Evolutionary conservation across 2,113 vertebrate species (phyloP).

Genomic region (Apteryx owenii): DNA sequence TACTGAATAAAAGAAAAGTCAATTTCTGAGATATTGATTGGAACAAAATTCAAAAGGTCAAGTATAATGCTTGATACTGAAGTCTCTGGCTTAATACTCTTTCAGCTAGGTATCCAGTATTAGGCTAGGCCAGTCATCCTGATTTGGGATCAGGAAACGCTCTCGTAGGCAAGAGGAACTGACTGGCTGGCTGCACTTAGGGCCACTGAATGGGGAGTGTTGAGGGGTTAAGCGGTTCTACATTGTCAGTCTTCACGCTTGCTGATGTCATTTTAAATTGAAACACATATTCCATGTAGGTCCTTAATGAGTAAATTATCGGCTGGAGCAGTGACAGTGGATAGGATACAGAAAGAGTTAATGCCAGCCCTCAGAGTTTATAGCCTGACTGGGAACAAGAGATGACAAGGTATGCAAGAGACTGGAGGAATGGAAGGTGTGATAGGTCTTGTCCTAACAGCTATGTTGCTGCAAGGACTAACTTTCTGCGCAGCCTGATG

Average conservation of each 20-base stretch:
- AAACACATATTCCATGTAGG: not conserved
- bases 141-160: not conserved
- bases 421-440: not conserved
- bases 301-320: not conserved
- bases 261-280: not conserved
- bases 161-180: not conserved
- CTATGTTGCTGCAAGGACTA: not conserved
- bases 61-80: not conserved
- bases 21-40: slow-evolving; percentile 19
- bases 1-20: slow-evolving; percentile 22
- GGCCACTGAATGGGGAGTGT: not conserved
- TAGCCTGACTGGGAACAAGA: not conserved
- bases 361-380: not conserved
- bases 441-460: not conserved
- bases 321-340: not conserved
- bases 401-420: not conserved
- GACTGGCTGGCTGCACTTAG: not conserved
- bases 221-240: not conserved
- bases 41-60: slow-evolving; percentile 27
- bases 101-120: not conserved
- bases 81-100: slow-evolving; percentile 1
- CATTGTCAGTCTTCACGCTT: not conserved
- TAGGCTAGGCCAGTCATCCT: not conserved
- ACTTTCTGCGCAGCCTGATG: not conserved
- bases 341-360: not conserved